Evolutionary conservation across 2,113 vertebrate genomes (phyloP).

Genomic region (Acinonyx jubatus): DNA sequence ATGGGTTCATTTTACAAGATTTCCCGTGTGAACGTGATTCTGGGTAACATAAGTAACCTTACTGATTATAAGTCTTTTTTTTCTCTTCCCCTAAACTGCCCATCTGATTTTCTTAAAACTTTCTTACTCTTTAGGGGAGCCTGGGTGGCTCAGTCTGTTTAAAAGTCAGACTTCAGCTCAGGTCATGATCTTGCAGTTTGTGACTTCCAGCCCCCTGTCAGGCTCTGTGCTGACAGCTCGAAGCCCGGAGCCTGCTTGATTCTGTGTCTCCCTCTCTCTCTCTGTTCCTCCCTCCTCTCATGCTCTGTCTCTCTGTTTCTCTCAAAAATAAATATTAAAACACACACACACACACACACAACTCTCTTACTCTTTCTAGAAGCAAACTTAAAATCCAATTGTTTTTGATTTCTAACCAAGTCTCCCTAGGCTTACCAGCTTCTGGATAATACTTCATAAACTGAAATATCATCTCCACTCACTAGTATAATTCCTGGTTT

Average conservation of each 20-base stretch:
- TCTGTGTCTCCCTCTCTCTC: too few relatives aligned
- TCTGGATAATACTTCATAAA: conserved; percentile 24
- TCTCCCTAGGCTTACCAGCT: not conserved
- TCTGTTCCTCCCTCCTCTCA: too few relatives aligned
- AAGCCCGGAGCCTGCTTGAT: too few relatives aligned
- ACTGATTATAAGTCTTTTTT: conserved; percentile 48
- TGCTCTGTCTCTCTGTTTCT: too few relatives aligned
- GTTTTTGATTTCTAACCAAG: conserved; percentile 50
- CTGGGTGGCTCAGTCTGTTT: too few relatives aligned
- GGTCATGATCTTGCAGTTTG: too few relatives aligned
- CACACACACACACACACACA: not conserved
- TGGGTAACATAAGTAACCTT: conserved; percentile 65
- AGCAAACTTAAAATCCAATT: conserved; percentile 43
- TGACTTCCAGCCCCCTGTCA: too few relatives aligned
- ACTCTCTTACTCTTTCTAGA: not conserved
- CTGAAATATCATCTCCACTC: not conserved
- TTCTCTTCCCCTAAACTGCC: not conserved
- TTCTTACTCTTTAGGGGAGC: not conserved
- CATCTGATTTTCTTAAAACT: conserved; percentile 55
- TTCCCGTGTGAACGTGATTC: conserved; percentile 39
- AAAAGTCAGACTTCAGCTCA: too few relatives aligned
- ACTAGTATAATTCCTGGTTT: conserved; percentile 10
- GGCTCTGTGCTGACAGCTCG: too few relatives aligned
- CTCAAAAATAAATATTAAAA: too few relatives aligned
- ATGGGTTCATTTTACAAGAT: conserved; percentile 50